Conservation (phyloP, 2,797 vertebrate genomes). For the Graptemys geographica region DNA sequence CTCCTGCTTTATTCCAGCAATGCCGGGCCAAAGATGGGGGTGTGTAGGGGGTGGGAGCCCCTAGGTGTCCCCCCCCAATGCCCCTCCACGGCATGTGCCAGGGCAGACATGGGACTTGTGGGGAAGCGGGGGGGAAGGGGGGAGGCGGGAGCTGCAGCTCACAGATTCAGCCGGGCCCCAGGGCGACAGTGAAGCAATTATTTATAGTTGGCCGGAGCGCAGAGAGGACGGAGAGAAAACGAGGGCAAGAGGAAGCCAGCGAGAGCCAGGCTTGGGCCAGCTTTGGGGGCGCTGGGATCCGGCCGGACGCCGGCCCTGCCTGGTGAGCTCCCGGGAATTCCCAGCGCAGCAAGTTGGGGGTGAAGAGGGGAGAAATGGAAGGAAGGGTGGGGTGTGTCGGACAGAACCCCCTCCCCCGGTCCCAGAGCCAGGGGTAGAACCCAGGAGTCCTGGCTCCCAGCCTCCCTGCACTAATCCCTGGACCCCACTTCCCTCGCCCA, state of each 20-base stretch:
- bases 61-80: not conserved
- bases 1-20: no score
- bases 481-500: not conserved
- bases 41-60: not conserved
- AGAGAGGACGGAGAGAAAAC: not conserved
- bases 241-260: not conserved
- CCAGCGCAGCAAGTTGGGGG: no score
- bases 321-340: not conserved
- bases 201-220: conserved; percentile 27
- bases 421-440: not conserved
- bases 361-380: not conserved
- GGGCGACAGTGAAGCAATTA: not conserved
- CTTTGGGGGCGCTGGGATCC: no score
- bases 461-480: not conserved
- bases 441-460: not conserved
- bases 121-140: no score
- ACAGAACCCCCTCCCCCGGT: not conserved
- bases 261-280: no score
- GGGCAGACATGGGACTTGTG: no score
- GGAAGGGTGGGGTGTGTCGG: not conserved
- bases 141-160: no score
- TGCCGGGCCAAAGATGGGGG: no score
- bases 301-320: no score
- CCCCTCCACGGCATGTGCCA: no score
- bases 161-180: no score